A percentile compares a stretch with the other conserved stretches of the same genome.
Conservation (phyloP, 2,888 invertebrate species). For the Zygothrica quintamaculata region DNA sequence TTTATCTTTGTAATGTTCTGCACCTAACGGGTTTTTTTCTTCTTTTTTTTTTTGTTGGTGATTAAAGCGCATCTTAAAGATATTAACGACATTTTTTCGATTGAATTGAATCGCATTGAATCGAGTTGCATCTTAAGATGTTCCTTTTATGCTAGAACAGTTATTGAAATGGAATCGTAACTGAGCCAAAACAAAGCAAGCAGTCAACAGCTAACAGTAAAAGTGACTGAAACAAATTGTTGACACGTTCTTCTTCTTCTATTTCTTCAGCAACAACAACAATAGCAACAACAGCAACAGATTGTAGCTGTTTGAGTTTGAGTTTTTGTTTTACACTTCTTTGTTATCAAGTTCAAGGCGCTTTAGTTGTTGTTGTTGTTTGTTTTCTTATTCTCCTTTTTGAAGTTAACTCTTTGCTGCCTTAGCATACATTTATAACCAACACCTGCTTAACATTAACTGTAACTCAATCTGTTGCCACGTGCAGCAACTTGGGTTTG, state of each 20-base stretch:
- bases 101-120: slow-evolving; percentile 5
- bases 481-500: slow-evolving; percentile 57
- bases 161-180: slow-evolving; percentile 28
- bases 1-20: neutral
- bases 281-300: too few species aligned
- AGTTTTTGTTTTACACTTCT: slow-evolving; percentile 11
- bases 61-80: slow-evolving; percentile 7
- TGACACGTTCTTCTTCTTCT: neutral
- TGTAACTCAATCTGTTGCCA: slow-evolving; percentile 57
- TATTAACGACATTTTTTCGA: neutral
- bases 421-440: neutral
- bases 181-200: slow-evolving; percentile 2
- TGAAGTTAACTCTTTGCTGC: neutral
- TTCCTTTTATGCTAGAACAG: slow-evolving; percentile 22
- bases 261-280: too few species aligned
- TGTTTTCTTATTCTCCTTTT: too few species aligned
- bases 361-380: slow-evolving; percentile 6
- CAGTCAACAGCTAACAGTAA: slow-evolving; percentile 39
- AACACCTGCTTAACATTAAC: slow-evolving; percentile 30
- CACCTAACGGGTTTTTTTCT: too few species aligned
- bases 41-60: slow-evolving; percentile 4
- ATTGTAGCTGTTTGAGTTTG: too few species aligned
- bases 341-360: slow-evolving; percentile 57
- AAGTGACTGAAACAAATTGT: slow-evolving; percentile 14
- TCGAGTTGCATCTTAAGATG: neutral